Base-by-base conservation (phyloP, 1,140 invertebrate genomes). In the Pygmarrhopalites habei region DNA sequence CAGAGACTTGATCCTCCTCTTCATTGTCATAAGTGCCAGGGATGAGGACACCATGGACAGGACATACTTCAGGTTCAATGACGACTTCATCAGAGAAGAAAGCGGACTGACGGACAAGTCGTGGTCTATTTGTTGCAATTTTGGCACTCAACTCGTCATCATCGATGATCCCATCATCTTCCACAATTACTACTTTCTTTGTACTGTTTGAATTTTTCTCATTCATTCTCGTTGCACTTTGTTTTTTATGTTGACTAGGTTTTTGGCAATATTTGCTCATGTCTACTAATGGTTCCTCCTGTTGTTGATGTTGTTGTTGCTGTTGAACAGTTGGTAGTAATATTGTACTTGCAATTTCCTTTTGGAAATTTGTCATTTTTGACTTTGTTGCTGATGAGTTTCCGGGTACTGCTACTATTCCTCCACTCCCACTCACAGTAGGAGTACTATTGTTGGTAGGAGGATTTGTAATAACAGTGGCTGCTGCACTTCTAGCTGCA, bases 71-170 rank as follows among this genome's bases (percentile, higher is more conserved):
- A 15, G 69, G 69, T 35, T 71, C 66, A 39, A 71, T 71, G 19
- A 71, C 59, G 26, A 71, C 66, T 57, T 71, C 66, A 2, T 68
- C 64, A 26, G 69, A 68, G 55, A 71, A 71, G 44, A 71, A 71
- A 4, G 69, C 69, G 2, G 66, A 68, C 44, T 68, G 66, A 2
- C 66, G 57, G 12, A 68, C 64, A 30, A 68, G 61, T 25, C 66
- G 28, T 14, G 69, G 69, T 21, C 66, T 56, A 58, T 71, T 71
- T 17, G 66, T 68, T n/a, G 66, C 66, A 60, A 68, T 71, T 66
- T 68, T 68, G 0, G 66, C 69, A 58, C 66, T 68, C 25, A 55
- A 28, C 35, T 68, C 65, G 23, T 70, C 69, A 44, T 70, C 69
- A 21, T 67, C 66, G 43, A 66, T 65, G 29, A 66, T 41, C 17